Percentiles rank a stretch among this genome's conserved stretches.
Evolutionary conservation across 2,113 vertebrate genomes (phyloP).

Genomic region (Oxygymnocypris stewartii): DNA sequence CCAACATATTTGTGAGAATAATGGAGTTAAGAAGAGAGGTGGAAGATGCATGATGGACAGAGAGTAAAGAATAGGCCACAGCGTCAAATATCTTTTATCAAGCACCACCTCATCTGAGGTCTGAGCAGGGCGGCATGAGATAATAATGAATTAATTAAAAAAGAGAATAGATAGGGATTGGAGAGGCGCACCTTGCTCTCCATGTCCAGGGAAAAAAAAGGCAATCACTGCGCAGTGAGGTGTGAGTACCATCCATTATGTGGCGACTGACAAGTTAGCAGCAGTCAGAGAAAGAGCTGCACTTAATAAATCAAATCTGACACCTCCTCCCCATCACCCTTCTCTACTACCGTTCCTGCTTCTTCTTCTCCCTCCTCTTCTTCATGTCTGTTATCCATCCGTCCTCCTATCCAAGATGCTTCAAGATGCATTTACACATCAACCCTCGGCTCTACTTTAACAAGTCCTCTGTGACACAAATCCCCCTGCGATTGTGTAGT

Average conservation of each 20-base stretch:
- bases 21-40: conserved; percentile 63
- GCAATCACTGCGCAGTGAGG: conserved; percentile 79
- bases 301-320: conserved; percentile 98
- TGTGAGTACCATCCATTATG: conserved; percentile 86
- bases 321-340: conserved; percentile 83
- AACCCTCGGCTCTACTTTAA: neutral
- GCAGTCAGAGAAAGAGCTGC: conserved; percentile 80
- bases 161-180: conserved; percentile 69
- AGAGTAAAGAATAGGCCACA: neutral
- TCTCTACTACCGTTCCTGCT: conserved; percentile 82
- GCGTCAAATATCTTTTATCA: conserved; percentile 31
- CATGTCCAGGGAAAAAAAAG: conserved; percentile 57
- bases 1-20: conserved; percentile 58
- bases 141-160: conserved; percentile 84
- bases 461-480: neutral
- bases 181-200: conserved; percentile 35
- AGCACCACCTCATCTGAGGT: conserved; percentile 28
- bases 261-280: conserved; percentile 83
- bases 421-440: conserved; percentile 16
- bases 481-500: neutral
- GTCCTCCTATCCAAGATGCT: conserved; percentile 41
- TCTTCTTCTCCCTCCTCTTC: conserved; percentile 59
- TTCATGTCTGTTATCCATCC: conserved; percentile 48
- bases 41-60: conserved; percentile 44
- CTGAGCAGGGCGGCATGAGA: conserved; percentile 55